Evolutionary conservation across 2,888 invertebrate species (phyloP).

Genomic region (Dynastes grantii): DNA sequence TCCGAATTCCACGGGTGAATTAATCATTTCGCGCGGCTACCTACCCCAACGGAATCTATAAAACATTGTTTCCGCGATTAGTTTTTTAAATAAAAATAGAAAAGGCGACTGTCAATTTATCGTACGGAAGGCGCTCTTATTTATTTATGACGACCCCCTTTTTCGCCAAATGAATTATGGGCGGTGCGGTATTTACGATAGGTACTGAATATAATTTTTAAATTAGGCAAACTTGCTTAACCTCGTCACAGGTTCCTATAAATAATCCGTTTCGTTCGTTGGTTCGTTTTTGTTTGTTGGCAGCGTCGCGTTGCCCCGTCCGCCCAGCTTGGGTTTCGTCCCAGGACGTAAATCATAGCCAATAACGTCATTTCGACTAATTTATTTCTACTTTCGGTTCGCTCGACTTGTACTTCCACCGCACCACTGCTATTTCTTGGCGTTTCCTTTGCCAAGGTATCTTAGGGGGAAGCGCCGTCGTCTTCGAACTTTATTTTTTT

Average conservation of each 20-base stretch:
- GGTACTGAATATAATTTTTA: slow-evolving; percentile 42
- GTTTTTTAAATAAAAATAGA: slow-evolving; percentile 31
- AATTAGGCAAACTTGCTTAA: slow-evolving; percentile 25
- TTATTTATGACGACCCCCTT: slow-evolving; percentile 39
- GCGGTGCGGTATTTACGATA: slow-evolving; percentile 27
- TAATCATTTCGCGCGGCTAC: slow-evolving; percentile 21
- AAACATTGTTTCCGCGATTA: slow-evolving; percentile 28
- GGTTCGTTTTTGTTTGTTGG: slow-evolving; percentile 22
- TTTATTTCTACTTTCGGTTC: slow-evolving; percentile 57
- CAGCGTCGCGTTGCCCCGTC: slow-evolving; percentile 11
- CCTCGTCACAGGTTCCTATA: slow-evolving; percentile 30
- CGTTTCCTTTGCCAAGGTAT: slow-evolving; percentile 55
- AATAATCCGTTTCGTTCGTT: slow-evolving; percentile 26
- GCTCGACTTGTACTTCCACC: slow-evolving; percentile 55
- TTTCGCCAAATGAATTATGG: slow-evolving; percentile 28
- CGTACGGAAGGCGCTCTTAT: background rate
- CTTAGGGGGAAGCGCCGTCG: slow-evolving; percentile 48
- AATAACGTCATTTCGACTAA: slow-evolving; percentile 58
- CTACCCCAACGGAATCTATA: slow-evolving; percentile 14
- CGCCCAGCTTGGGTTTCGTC: slow-evolving; percentile 43
- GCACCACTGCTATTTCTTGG: slow-evolving; percentile 49
- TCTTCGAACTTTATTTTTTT: slow-evolving; percentile 51
- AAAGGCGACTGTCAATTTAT: slow-evolving; percentile 30
- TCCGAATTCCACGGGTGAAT: background rate
- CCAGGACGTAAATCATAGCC: slow-evolving; percentile 56